phyloP scores from a whole-genome alignment of 2,888 invertebrate species.

The Drosophila niveifrons region DNA sequence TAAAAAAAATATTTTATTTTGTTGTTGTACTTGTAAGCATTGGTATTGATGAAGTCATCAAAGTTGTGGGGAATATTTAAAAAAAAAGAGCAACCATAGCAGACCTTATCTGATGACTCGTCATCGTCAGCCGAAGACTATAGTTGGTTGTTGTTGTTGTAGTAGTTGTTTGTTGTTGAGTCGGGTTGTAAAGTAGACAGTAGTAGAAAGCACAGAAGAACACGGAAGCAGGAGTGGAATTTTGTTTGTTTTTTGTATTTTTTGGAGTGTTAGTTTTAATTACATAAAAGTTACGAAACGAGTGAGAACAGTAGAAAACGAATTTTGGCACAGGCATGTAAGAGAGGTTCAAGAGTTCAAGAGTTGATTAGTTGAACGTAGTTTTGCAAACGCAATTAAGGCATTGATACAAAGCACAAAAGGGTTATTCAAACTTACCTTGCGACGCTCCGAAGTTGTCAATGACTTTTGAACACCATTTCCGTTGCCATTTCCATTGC shows the following conservation, averaged over 20 bases:
- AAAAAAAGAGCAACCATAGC: slow-evolving; percentile 44
- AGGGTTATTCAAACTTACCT: slow-evolving; percentile 85
- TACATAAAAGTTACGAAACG: slow-evolving; percentile 32
- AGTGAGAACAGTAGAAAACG: slow-evolving; percentile 31
- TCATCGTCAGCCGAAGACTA: slow-evolving; percentile 84
- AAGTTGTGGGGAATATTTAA: background rate
- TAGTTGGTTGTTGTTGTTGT: slow-evolving; percentile 49
- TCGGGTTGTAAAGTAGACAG: slow-evolving; percentile 44
- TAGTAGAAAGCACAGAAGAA: slow-evolving; percentile 42
- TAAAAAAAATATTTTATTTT: slow-evolving; percentile 39
- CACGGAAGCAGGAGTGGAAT: slow-evolving; percentile 32
- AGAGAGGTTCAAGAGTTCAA: slow-evolving; percentile 45
- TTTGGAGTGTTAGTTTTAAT: slow-evolving; percentile 55
- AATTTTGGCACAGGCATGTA: slow-evolving; percentile 74
- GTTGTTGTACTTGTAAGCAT: background rate
- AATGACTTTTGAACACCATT: slow-evolving; percentile 90
- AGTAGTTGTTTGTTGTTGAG: slow-evolving; percentile 43
- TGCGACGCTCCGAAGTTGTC: slow-evolving; percentile 92
- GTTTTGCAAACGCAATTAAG: too few species aligned
- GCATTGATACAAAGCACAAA: background rate
- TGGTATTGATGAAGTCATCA: background rate
- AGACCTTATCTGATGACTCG: slow-evolving; percentile 85
- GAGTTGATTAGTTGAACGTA: slow-evolving; percentile 38
- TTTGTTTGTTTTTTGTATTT: slow-evolving; percentile 26
- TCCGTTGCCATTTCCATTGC: slow-evolving; percentile 34